Evolutionary conservation across 2,797 vertebrate genomes (phyloP).

Genomic region (Diplodus puntazzo): DNA sequence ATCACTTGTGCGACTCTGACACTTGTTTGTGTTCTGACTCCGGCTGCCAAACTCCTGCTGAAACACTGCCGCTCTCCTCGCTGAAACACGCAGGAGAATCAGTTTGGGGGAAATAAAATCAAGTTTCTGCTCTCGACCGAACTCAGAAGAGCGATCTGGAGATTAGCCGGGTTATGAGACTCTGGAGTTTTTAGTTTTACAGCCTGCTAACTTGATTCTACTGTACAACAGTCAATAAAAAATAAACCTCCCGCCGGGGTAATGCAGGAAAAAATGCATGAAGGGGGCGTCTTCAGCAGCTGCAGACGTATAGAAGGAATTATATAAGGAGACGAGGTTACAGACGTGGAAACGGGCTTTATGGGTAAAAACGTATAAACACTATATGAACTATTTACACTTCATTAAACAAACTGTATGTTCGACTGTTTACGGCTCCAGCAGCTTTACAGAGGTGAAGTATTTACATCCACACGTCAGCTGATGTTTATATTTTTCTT

Average conservation of each 20-base stretch:
- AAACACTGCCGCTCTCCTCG: background rate
- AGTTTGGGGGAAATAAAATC: background rate
- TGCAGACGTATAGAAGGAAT: background rate
- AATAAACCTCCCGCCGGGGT: background rate
- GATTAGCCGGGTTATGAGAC: background rate
- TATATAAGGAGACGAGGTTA: background rate
- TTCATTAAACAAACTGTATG: background rate
- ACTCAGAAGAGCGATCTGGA: background rate
- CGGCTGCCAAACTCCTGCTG: background rate
- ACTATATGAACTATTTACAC: background rate
- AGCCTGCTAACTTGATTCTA: constrained; percentile 11
- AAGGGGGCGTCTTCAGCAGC: background rate
- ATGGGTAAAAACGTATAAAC: too few relatives aligned
- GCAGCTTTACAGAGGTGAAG: too few relatives aligned
- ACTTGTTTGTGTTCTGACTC: background rate
- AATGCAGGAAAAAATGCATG: constrained; percentile 23
- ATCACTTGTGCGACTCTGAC: background rate
- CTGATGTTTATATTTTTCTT: too few relatives aligned
- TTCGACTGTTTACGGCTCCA: background rate
- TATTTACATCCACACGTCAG: too few relatives aligned
- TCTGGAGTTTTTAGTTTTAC: constrained; percentile 24
- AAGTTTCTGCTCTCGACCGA: background rate
- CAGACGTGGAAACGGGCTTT: background rate
- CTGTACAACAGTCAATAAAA: constrained; percentile 21
- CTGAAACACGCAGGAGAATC: background rate